These are phyloP conservation scores for Anoplophora glabripennis DNA, from an alignment of 1,140 invertebrate genomes.

Conservation along the genomic window DNA sequence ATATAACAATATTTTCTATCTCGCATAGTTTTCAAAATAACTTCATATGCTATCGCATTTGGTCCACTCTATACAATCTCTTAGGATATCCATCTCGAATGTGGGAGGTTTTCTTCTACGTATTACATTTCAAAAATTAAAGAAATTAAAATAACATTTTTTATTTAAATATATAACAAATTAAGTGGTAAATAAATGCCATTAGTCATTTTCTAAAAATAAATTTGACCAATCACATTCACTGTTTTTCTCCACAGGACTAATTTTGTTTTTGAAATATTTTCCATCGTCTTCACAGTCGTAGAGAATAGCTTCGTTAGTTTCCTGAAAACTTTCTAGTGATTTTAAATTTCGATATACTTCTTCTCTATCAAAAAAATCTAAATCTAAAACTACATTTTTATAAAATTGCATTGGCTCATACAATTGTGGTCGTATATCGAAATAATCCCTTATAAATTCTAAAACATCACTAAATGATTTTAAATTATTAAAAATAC, in stretches of 20 bases:
- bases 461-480: slow-evolving; percentile 66
- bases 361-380: slow-evolving; percentile 26
- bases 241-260: slow-evolving; percentile 1
- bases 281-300: slow-evolving; percentile 33
- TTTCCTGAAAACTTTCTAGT: slow-evolving; percentile 8
- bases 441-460: slow-evolving; percentile 63
- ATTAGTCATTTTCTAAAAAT: slow-evolving; percentile 38
- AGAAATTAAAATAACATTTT: background rate
- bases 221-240: slow-evolving; percentile 34
- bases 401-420: slow-evolving; percentile 42
- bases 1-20: too few species aligned
- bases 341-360: slow-evolving; percentile 32
- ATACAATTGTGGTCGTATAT: slow-evolving; percentile 49
- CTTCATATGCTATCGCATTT: too few species aligned
- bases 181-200: background rate
- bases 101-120: too few species aligned
- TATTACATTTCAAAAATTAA: too few species aligned
- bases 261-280: slow-evolving; percentile 35
- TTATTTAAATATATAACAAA: background rate
- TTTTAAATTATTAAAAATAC: slow-evolving; percentile 75
- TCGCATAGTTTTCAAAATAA: too few species aligned
- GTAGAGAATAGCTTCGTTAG: slow-evolving; percentile 11
- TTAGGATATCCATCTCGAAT: too few species aligned
- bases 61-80: too few species aligned
- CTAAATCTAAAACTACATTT: slow-evolving; percentile 27